Evolutionary conservation across 2,113 vertebrate species (phyloP).

Genomic region (Chloebia gouldiae): DNA sequence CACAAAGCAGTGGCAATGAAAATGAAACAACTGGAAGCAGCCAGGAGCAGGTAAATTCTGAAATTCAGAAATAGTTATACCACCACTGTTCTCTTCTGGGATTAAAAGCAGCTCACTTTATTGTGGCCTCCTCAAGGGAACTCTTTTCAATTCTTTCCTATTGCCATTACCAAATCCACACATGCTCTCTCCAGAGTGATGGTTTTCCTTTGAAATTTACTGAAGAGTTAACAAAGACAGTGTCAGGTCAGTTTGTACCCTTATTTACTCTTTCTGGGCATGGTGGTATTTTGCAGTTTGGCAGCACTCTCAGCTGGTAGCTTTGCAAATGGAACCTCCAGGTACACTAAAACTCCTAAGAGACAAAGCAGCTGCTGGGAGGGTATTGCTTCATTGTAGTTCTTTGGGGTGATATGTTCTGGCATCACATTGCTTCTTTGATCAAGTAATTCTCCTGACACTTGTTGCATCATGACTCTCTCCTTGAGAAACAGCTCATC

Average conservation of each 20-base stretch:
- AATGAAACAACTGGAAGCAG: neutral
- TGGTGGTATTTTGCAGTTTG: neutral
- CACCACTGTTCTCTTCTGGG: neutral
- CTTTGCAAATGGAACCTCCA: neutral
- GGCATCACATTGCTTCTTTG: neutral
- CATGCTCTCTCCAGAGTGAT: neutral
- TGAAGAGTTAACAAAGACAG: neutral
- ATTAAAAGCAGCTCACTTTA: neutral
- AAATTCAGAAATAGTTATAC: neutral
- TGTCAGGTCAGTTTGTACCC: neutral
- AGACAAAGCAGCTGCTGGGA: neutral
- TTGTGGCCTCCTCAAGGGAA: neutral
- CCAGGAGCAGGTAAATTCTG: neutral
- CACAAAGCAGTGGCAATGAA: neutral
- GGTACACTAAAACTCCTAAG: neutral
- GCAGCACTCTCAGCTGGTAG: neutral
- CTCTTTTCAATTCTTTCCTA: neutral
- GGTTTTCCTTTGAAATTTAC: neutral
- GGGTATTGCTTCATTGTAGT: neutral
- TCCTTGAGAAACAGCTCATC: neutral
- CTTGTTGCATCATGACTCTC: neutral
- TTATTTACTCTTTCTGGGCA: neutral
- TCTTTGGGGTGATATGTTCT: neutral
- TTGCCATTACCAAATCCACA: neutral
- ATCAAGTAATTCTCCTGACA: neutral